phyloP scores from a whole-genome alignment of 2,888 invertebrate genomes.

The Dyspetes luteomarginatus region DNA sequence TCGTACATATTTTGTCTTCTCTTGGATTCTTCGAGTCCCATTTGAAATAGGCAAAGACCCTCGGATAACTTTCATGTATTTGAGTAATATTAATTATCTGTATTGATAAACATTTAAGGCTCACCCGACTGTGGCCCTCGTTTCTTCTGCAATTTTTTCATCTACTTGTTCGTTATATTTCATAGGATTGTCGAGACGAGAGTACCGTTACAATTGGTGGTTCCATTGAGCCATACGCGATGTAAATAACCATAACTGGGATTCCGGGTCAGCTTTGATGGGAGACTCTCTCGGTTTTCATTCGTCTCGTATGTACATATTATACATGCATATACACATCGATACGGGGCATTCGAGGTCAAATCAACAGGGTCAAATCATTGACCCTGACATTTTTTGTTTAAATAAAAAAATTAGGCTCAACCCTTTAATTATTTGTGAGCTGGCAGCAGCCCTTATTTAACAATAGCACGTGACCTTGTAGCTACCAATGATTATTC shows the following conservation, averaged over 20 bases:
- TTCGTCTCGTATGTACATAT: not conserved
- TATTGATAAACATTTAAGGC: not conserved
- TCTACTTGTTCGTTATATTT: not conserved
- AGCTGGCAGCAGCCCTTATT: too few species aligned
- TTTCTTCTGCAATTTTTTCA: slow-evolving; percentile 3
- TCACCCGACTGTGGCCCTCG: too few species aligned
- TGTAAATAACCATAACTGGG: not conserved
- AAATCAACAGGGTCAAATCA: too few species aligned
- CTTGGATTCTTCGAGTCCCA: too few species aligned
- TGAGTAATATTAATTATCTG: not conserved
- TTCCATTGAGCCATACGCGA: not conserved
- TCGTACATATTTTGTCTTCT: not conserved
- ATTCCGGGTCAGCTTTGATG: slow-evolving; percentile 8
- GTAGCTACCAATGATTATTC: too few species aligned
- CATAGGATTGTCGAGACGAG: not conserved
- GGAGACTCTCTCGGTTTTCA: not conserved
- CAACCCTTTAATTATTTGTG: too few species aligned
- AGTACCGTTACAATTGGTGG: slow-evolving; percentile 15
- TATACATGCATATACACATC: too few species aligned
- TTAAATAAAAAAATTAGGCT: too few species aligned
- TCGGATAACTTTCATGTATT: not conserved
- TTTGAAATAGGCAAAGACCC: not conserved
- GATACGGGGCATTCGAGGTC: too few species aligned
- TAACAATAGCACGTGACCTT: too few species aligned
- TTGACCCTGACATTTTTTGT: too few species aligned